Conservation (phyloP, 2,888 invertebrate genomes). For the Phoenoteleia sp. region DNA sequence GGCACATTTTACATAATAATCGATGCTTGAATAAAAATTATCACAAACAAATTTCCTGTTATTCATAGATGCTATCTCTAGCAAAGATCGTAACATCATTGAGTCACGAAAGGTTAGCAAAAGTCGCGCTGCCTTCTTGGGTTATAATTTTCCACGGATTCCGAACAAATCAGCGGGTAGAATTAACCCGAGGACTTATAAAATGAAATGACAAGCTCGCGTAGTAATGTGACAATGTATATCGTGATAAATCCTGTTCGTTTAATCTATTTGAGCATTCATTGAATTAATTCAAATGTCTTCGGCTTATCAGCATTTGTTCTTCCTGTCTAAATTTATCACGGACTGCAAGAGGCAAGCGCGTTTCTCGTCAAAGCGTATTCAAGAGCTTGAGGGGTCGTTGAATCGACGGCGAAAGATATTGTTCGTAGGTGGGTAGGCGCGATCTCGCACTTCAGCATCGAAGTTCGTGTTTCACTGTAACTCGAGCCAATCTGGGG, state of each 20-base stretch:
- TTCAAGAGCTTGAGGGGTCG: conserved; percentile 40
- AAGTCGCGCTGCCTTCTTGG: background rate
- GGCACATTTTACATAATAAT: too few relatives aligned
- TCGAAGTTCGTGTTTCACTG: conserved; percentile 43
- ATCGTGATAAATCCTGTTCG: conserved; percentile 42
- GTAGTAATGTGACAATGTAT: background rate
- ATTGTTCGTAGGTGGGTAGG: conserved; percentile 61
- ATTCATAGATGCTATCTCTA: too few relatives aligned
- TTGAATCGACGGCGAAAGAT: conserved; percentile 38
- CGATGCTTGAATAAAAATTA: too few relatives aligned
- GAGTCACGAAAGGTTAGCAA: background rate
- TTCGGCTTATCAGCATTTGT: conserved; percentile 46
- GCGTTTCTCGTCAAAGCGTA: conserved; percentile 23
- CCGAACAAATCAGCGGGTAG: background rate
- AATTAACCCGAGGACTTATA: background rate
- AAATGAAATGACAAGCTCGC: background rate
- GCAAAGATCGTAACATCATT: background rate
- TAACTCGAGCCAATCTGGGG: conserved; percentile 52
- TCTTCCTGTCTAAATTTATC: conserved; percentile 55
- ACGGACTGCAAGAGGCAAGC: conserved; percentile 41
- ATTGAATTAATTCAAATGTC: conserved; percentile 46
- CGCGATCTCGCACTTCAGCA: conserved; percentile 40
- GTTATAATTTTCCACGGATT: conserved; percentile 5
- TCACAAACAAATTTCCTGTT: too few relatives aligned
- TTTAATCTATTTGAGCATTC: conserved; percentile 35